Base-by-base conservation (phyloP, 2,113 vertebrate genomes). In the Crotophaga sulcirostris region DNA sequence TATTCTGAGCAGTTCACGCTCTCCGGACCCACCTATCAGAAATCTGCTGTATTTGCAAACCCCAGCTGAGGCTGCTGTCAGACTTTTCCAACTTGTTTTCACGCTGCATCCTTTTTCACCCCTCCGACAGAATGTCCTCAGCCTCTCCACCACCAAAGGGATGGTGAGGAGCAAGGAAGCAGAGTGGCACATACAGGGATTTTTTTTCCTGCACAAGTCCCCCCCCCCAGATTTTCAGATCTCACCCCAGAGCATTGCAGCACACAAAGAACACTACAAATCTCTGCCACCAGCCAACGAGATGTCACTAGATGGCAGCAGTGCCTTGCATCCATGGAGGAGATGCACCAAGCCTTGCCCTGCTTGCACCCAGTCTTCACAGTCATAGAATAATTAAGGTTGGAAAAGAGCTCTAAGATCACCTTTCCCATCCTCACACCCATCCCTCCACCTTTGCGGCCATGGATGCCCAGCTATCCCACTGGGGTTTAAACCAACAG, bases 261-360 rank as follows among this genome's bases (percentile, higher is more conserved):
- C 26, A 18, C 18, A 19, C 5, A 2, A 55, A 76, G 42, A 62
- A 24, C 42, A 6, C 21, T 10, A 31, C 66, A 24, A 44, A 3
- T 20, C n/a, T 58, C 3, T 34, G 72, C 28, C 85, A 1, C 38
- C 38, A 5, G 2, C 1, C 20, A 5, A 0, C 2, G 54, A 42
- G 1, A 1, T 26, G 20, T 85, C 96, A 84, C 75, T 86, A 95
- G 96, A 74, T 97, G 96, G 96, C 95, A 8, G 79, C 96, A 96
- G 12, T 10, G 85, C 85, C 59, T 24, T 3, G 76, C 38, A 9
- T 38, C 54, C 76, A 2, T 2, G 18, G 8, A 38, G 80, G 29
- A 4, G 44, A 6, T 9, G 33, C 44, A 16, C 6, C 1, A 36
- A 13, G 24, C 38, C 40, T 52, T 18, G 26, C 7, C 21, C 51